Evolutionary conservation across 2,888 invertebrate species (phyloP).

Genomic region (Anarsia innoxiella): DNA sequence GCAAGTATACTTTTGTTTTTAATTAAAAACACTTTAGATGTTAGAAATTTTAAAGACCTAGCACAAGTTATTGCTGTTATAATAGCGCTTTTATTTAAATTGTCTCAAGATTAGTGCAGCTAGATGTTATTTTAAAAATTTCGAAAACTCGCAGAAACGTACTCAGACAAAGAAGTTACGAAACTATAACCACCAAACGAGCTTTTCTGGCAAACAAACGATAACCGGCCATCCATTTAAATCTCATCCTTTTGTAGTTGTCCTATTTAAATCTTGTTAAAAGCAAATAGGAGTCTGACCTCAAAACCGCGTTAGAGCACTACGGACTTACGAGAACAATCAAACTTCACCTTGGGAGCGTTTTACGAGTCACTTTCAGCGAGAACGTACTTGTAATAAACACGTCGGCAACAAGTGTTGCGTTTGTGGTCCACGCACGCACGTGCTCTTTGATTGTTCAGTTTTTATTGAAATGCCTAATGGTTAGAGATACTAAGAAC

Average conservation of each 20-base stretch:
- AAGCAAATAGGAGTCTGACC: constrained; percentile 48
- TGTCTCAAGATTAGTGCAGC: no score
- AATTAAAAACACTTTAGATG: constrained; percentile 8
- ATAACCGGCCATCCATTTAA: constrained; percentile 27
- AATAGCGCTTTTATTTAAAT: no score
- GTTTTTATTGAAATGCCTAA: constrained; percentile 19
- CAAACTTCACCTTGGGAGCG: constrained; percentile 58
- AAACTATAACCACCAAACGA: constrained; percentile 7
- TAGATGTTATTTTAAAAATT: no score
- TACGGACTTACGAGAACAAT: constrained; percentile 46
- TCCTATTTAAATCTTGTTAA: constrained; percentile 53
- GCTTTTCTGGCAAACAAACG: constrained; percentile 8
- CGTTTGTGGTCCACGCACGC: constrained; percentile 35
- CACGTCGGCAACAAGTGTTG: constrained; percentile 54
- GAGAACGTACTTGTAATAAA: constrained; percentile 46
- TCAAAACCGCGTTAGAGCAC: constrained; percentile 48
- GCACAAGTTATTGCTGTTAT: no score
- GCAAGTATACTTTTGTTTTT: constrained; percentile 25
- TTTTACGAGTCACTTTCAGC: constrained; percentile 52
- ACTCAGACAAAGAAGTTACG: constrained; percentile 1
- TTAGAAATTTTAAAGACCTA: no score
- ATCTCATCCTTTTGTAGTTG: constrained; percentile 46
- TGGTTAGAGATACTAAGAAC: no score
- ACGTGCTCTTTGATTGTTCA: constrained; percentile 27
- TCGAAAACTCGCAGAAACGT: no score